Conservation (phyloP, 2,888 invertebrate genomes). For the Polymixis lichenea region DNA sequence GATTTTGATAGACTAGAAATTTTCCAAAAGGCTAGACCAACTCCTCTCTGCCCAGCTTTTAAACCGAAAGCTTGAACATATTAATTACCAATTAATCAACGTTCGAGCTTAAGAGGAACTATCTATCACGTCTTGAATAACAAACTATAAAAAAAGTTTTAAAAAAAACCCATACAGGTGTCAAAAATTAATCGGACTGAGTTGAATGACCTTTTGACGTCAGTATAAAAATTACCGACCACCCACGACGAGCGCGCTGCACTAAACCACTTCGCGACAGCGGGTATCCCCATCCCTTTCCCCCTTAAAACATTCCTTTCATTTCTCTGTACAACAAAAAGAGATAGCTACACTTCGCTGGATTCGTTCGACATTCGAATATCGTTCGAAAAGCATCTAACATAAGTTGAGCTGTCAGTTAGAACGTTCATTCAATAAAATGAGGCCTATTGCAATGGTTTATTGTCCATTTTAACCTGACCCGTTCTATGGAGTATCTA, state of each 20-base stretch:
- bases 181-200: constrained; percentile 77
- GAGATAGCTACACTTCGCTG: constrained; percentile 51
- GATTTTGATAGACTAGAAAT: not conserved
- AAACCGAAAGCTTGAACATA: constrained; percentile 45
- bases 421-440: constrained; percentile 60
- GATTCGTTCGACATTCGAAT: constrained; percentile 50
- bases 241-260: constrained; percentile 80
- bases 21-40: not conserved
- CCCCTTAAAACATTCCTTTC: constrained; percentile 39
- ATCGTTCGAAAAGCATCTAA: constrained; percentile 65
- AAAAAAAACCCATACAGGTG: constrained; percentile 75
- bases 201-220: constrained; percentile 87
- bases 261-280: constrained; percentile 58
- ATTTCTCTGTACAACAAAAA: constrained; percentile 33
- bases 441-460: constrained; percentile 58
- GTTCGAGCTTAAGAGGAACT: constrained; percentile 49
- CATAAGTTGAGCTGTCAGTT: constrained; percentile 63
- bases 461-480: constrained; percentile 53
- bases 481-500: constrained; percentile 14
- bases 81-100: constrained; percentile 61
- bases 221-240: constrained; percentile 84
- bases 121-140: constrained; percentile 56
- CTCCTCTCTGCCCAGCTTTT: not conserved
- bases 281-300: constrained; percentile 42
- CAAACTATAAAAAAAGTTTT: constrained; percentile 31